Conservation (phyloP, 2,888 invertebrate genomes). For the Lamproptera curius region DNA sequence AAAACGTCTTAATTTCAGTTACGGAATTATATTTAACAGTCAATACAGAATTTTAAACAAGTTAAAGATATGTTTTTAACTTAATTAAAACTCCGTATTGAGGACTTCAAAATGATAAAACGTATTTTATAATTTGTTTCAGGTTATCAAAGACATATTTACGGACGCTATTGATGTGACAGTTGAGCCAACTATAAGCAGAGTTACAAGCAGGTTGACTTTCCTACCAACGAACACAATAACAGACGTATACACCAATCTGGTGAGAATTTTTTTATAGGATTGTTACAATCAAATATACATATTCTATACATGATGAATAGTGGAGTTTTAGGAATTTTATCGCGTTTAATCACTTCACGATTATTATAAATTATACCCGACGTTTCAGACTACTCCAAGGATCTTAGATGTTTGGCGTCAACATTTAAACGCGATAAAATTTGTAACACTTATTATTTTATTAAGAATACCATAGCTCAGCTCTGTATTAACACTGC, state of each 20-base stretch:
- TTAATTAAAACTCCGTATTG: no score
- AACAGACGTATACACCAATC: conserved; percentile 36
- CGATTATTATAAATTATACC: no score
- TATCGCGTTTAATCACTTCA: no score
- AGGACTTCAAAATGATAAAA: no score
- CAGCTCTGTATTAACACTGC: not conserved
- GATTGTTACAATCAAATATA: no score
- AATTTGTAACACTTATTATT: not conserved
- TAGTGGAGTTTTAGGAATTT: not conserved
- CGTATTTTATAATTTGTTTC: no score
- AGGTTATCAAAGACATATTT: conserved; percentile 44
- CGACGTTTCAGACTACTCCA: not conserved
- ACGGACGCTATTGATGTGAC: conserved; percentile 31
- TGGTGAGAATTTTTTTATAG: conserved; percentile 44
- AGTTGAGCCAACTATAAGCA: conserved; percentile 25
- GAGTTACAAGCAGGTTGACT: conserved; percentile 26
- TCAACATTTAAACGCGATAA: not conserved
- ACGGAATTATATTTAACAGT: no score
- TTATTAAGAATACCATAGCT: not conserved
- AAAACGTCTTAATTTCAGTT: no score
- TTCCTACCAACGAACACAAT: conserved; percentile 40
- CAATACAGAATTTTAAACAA: no score
- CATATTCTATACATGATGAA: not conserved
- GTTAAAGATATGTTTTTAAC: no score
- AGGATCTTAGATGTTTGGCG: not conserved